Percentiles rank a stretch among this genome's conserved stretches.
Conservation (phyloP, 2,888 invertebrate genomes). For the Empis stercorea region DNA sequence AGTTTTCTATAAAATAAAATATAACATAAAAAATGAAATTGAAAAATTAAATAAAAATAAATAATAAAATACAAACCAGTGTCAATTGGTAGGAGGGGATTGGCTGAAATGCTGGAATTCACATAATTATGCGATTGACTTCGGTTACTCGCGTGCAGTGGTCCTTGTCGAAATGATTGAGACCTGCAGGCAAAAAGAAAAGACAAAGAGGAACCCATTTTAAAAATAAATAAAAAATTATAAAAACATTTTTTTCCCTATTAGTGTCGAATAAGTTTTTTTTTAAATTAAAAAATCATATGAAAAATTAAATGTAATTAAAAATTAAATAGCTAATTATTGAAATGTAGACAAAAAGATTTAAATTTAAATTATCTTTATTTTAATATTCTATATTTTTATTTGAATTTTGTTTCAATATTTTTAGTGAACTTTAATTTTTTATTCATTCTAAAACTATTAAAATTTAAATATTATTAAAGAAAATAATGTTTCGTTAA, state of each 20-base stretch:
- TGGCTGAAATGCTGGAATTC: conserved; percentile 84
- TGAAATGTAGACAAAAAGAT: too few species aligned
- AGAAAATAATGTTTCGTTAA: too few species aligned
- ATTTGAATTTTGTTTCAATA: too few species aligned
- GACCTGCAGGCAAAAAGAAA: conserved; percentile 58
- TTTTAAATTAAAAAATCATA: background rate
- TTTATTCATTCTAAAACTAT: too few species aligned
- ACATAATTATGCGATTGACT: conserved; percentile 50
- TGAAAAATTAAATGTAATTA: too few species aligned
- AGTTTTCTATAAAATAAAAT: conserved; percentile 1
- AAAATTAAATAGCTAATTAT: too few species aligned
- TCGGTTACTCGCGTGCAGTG: conserved; percentile 39
- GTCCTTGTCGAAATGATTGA: conserved; percentile 78
- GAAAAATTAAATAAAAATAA: conserved; percentile 10
- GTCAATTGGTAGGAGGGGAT: conserved; percentile 85
- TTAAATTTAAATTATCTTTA: too few species aligned
- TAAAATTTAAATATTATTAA: too few species aligned
- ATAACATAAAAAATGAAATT: conserved; percentile 9
- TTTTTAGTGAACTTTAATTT: too few species aligned
- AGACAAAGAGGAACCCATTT: conserved; percentile 37
- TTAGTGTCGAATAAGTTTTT: background rate
- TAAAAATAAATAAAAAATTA: conserved; percentile 1
- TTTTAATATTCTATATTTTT: too few species aligned
- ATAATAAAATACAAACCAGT: conserved; percentile 45
- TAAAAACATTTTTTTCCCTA: background rate